These are phyloP conservation scores for Uropetala carovei DNA, from an alignment of 2,888 invertebrate genomes.

Conservation along the genomic window DNA sequence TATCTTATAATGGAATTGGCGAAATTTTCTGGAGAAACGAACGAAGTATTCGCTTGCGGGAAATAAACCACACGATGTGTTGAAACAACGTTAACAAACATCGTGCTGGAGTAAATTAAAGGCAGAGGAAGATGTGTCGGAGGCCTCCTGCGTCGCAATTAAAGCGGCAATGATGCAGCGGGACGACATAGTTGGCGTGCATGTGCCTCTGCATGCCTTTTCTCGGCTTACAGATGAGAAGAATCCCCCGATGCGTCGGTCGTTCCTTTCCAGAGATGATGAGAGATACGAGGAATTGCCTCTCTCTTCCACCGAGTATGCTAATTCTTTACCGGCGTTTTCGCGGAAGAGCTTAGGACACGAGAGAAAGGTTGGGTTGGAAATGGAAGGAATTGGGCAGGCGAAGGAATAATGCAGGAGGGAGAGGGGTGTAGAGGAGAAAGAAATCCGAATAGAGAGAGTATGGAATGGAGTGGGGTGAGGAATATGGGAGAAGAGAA, in stretches of 20 bases:
- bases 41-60: too few relatives aligned
- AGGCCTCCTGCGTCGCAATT: not conserved
- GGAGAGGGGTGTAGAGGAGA: not conserved
- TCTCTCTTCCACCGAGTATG: constrained; percentile 26
- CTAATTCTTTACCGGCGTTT: not conserved
- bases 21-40: too few relatives aligned
- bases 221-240: not conserved
- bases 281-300: not conserved
- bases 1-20: too few relatives aligned
- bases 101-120: too few relatives aligned
- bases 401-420: not conserved
- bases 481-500: not conserved
- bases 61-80: too few relatives aligned
- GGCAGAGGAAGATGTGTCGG: too few relatives aligned
- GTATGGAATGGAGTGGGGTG: not conserved
- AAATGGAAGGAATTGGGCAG: not conserved
- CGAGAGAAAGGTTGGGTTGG: not conserved
- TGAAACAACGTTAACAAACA: too few relatives aligned
- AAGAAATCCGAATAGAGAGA: not conserved
- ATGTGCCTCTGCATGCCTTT: not conserved
- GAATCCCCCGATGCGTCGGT: not conserved
- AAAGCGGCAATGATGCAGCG: not conserved
- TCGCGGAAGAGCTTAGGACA: not conserved
- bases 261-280: not conserved
- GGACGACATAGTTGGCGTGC: not conserved